Evolutionary conservation across 2,888 invertebrate species (phyloP).

Genomic region (Geophilus truncorum): DNA sequence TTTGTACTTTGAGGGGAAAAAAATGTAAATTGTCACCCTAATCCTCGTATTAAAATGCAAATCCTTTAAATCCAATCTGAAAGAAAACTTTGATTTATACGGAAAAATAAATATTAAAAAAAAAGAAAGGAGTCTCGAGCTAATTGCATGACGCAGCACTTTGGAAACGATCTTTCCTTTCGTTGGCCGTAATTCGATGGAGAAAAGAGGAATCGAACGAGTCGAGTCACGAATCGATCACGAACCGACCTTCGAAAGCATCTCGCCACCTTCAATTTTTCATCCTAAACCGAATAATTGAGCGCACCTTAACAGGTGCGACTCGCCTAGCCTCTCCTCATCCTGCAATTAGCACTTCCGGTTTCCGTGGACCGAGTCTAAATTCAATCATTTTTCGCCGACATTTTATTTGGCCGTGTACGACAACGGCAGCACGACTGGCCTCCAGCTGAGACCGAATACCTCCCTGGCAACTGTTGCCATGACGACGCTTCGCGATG

Average conservation of each 20-base stretch:
- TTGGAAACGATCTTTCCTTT: background rate
- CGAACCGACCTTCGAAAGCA: background rate
- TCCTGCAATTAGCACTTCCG: background rate
- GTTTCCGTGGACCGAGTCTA: background rate
- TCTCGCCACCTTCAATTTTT: background rate
- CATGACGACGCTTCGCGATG: background rate
- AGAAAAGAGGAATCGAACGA: background rate
- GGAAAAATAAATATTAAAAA: background rate
- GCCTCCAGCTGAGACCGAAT: background rate
- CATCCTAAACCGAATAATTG: background rate
- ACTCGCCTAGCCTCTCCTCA: no score
- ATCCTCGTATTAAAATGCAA: background rate
- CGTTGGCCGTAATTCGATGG: no score
- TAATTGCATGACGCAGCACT: background rate
- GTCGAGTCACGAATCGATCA: background rate
- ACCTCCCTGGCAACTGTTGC: background rate
- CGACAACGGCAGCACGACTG: background rate
- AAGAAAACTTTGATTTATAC: no score
- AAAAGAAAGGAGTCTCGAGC: background rate
- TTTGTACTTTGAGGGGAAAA: background rate
- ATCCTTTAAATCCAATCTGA: background rate
- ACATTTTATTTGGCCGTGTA: background rate
- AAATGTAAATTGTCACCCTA: background rate
- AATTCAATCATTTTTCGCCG: background rate
- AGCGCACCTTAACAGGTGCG: background rate